Base-by-base conservation (phyloP, 1,140 invertebrate species). In the Cherax destructor region DNA sequence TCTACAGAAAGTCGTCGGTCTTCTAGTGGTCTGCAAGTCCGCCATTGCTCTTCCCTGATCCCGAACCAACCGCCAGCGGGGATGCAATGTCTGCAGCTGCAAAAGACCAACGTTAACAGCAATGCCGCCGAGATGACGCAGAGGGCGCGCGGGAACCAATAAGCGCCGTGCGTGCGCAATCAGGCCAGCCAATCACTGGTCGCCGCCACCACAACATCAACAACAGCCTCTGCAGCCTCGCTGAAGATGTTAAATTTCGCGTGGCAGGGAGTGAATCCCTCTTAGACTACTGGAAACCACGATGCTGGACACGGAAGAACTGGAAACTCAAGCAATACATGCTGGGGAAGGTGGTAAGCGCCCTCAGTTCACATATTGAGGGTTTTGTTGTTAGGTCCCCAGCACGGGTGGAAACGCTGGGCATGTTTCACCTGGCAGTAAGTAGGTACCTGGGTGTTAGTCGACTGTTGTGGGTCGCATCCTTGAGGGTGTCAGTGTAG, bases 21-120 rank as follows among this genome's bases (percentile, higher is more conserved):
- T 41, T 41, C 0, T 5, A 65, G 61, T 65, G 61, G 61, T 5
- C 11, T 56, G n/a, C 47, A 21, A 3, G 9, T 49, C 7, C 52
- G n/a, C 79, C 79, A 81, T 56, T 24, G 50, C 79, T n/a, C 78
- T 13, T 3, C 41, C 52, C 65, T 24, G 11, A n/a, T 50, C 50
- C 56, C n/a, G n/a, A 13, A 77, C 72, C 74, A 47, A 56, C 85
- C 85, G 85, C 85, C 72, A 78, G 47, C 52, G 52, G 56, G 56
- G 74, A 86, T 86, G 85, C 85, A 86, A 86, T 10, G 78, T 77
- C 52, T 86, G 85, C 85, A 86, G 85, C 74, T 86, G 85, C 85
- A 86, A 72, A 86, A 86, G 85, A 78, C 74, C 85, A 86, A 86
- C 85, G 50, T 50, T 61, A 77, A 41, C 85, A 61, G 85, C 85